phyloP scores from a whole-genome alignment of 2,797 vertebrate species.

The Bufotes viridis region DNA sequence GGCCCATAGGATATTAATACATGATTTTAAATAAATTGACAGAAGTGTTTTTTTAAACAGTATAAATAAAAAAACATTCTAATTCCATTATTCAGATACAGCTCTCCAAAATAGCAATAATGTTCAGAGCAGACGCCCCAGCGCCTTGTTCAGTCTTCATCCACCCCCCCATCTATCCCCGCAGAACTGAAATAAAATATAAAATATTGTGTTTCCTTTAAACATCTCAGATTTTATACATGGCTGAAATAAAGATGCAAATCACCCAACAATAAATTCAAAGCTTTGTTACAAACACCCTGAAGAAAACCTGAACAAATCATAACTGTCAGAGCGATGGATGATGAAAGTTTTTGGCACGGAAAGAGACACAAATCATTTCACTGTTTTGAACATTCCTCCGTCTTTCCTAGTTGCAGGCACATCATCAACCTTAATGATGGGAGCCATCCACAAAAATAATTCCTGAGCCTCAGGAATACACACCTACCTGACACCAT shows the following conservation, averaged over 20 bases:
- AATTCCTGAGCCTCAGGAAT: conserved; percentile 78
- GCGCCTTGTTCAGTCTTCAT: not conserved
- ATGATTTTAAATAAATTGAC: too few species aligned
- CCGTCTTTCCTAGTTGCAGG: conserved; percentile 67
- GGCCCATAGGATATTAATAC: too few species aligned
- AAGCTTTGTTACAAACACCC: conserved; percentile 69
- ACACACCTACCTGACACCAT: conserved; percentile 76
- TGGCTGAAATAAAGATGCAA: conserved; percentile 72
- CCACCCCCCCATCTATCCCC: not conserved
- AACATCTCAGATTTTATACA: conserved; percentile 62
- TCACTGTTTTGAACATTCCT: conserved; percentile 58
- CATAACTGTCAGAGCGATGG: conserved; percentile 71
- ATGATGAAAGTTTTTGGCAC: conserved; percentile 72
- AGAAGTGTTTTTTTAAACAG: not conserved
- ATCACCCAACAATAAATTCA: conserved; percentile 71
- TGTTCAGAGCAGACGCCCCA: not conserved
- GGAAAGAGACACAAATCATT: conserved; percentile 73
- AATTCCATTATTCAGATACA: conserved; percentile 25
- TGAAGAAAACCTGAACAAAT: conserved; percentile 73
- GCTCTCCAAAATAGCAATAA: not conserved
- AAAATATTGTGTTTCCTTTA: conserved; percentile 58
- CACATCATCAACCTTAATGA: conserved; percentile 78
- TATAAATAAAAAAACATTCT: not conserved
- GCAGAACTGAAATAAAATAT: conserved; percentile 35
- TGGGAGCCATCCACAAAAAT: conserved; percentile 77